Conservation (phyloP, 2,113 vertebrate genomes). For the Ailurus styani region DNA sequence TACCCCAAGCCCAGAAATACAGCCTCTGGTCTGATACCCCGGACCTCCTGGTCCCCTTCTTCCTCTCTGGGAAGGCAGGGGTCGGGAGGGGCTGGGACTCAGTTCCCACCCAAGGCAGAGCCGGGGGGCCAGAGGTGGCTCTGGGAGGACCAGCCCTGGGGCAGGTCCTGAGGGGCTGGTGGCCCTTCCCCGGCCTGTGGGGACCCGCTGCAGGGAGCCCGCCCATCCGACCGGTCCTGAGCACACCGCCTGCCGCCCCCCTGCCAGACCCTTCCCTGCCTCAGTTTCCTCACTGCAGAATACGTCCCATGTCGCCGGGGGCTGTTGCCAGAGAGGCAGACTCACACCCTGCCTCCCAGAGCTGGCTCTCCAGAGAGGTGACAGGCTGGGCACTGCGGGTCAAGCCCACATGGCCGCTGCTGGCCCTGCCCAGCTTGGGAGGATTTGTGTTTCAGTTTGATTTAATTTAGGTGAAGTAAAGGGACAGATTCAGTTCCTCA, state of each 20-base stretch:
- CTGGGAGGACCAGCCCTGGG: background rate
- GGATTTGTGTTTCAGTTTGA: background rate
- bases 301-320: rapidly evolving
- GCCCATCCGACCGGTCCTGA: too few species aligned
- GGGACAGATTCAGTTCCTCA: background rate
- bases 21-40: too few species aligned
- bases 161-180: background rate
- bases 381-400: background rate
- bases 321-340: background rate
- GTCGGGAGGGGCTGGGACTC: background rate
- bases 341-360: background rate
- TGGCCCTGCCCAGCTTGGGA: background rate
- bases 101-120: background rate
- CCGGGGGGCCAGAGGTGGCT: background rate
- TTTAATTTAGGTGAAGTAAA: background rate
- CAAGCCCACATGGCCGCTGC: background rate
- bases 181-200: background rate
- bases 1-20: background rate
- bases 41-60: background rate
- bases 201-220: background rate
- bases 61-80: background rate
- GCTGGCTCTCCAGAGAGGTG: background rate
- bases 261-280: background rate
- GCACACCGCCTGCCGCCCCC: too few species aligned
- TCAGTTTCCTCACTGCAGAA: background rate